Evolutionary conservation across 2,888 invertebrate genomes (phyloP).

Genomic region (Parapristionchus giblindavisi): DNA sequence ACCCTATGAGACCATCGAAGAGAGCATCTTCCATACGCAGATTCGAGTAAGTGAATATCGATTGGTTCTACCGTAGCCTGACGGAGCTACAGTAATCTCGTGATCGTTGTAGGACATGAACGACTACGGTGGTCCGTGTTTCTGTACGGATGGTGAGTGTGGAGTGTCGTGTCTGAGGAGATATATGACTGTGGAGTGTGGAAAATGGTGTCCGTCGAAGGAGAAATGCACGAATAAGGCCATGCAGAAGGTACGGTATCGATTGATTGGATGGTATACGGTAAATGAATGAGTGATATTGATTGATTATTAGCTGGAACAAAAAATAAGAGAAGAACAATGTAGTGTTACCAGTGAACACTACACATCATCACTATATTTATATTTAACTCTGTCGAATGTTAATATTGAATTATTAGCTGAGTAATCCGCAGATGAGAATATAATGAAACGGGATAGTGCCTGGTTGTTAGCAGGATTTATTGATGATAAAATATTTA

Average conservation of each 20-base stretch:
- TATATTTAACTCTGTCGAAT: no score
- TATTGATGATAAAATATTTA: no score
- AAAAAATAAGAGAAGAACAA: not conserved
- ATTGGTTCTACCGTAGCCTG: no score
- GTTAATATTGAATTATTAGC: no score
- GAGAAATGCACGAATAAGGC: conserved; percentile 91
- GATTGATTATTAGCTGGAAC: not conserved
- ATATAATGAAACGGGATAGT: no score
- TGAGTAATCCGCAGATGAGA: no score
- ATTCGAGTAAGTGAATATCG: conserved; percentile 7
- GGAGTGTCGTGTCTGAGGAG: conserved; percentile 22
- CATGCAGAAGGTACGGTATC: conserved; percentile 80
- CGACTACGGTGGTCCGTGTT: conserved; percentile 35
- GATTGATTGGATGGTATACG: not conserved
- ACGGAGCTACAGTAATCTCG: not conserved
- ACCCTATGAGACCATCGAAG: conserved; percentile 3
- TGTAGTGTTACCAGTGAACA: no score
- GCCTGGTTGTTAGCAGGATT: no score
- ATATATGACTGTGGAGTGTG: conserved; percentile 73
- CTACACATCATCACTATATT: no score
- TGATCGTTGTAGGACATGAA: conserved; percentile 22
- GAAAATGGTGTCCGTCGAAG: conserved; percentile 87
- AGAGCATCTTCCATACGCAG: not conserved
- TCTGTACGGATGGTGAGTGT: conserved; percentile 14
- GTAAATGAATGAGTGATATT: not conserved